These are phyloP conservation scores for Episyrphus balteatus DNA, from an alignment of 1,140 invertebrate genomes.

Conservation along the genomic window DNA sequence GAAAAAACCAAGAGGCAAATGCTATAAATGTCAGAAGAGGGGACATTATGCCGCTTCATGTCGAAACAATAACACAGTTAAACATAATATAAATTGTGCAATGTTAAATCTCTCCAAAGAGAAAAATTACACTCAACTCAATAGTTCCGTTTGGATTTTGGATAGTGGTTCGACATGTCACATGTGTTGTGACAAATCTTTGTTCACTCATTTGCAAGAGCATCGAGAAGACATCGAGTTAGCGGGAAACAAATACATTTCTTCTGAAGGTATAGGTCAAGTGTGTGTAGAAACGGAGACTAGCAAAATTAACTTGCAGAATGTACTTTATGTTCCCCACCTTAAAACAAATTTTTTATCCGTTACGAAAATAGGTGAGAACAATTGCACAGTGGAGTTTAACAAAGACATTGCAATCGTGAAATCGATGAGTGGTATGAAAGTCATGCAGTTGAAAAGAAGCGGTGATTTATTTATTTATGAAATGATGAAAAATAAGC, in stretches of 20 bases:
- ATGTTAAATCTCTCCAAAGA: too few species aligned
- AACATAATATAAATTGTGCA: too few species aligned
- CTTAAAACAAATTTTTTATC: conserved; percentile 5
- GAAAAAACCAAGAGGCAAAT: background rate
- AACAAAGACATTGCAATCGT: background rate
- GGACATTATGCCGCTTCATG: too few species aligned
- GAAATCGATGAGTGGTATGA: background rate
- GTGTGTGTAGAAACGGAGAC: background rate
- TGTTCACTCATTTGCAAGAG: conserved; percentile 1
- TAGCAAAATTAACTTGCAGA: background rate
- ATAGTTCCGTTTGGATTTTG: too few species aligned
- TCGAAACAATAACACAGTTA: too few species aligned
- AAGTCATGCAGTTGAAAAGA: background rate
- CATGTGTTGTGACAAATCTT: background rate
- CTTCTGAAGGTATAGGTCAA: background rate
- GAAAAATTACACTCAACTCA: too few species aligned
- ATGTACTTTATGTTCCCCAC: conserved; percentile 2
- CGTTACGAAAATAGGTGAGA: background rate
- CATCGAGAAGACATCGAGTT: background rate
- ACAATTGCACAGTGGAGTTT: background rate
- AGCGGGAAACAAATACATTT: background rate
- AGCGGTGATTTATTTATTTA: background rate
- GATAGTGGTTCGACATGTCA: background rate
- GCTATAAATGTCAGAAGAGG: too few species aligned
- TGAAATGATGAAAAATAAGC: background rate